Evolutionary conservation across 2,113 vertebrate species (phyloP).

Genomic region (Podarcis cretensis): DNA sequence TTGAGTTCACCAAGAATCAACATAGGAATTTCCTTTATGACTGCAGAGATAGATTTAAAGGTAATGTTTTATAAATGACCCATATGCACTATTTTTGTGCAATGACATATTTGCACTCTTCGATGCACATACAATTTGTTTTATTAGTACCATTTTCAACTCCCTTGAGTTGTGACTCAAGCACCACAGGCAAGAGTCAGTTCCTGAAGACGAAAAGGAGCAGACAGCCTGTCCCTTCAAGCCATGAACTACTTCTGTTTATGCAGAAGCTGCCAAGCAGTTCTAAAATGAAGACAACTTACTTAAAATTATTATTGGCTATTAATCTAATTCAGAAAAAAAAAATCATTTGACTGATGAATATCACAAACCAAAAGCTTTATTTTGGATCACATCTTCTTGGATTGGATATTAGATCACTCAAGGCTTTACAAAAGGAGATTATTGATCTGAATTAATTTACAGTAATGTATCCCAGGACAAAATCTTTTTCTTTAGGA

Average conservation of each 20-base stretch:
- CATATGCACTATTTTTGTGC: too few species aligned
- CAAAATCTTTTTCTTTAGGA: too few species aligned
- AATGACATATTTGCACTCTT: too few species aligned
- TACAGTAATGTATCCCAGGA: too few species aligned
- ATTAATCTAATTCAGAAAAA: slow-evolving; percentile 27
- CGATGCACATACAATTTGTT: slow-evolving; percentile 60
- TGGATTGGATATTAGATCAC: neutral
- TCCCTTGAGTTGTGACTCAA: slow-evolving; percentile 65
- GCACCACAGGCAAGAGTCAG: slow-evolving; percentile 63
- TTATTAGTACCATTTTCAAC: slow-evolving; percentile 60
- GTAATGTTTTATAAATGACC: too few species aligned
- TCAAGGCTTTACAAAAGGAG: neutral
- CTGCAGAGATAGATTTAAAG: too few species aligned
- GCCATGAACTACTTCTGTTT: slow-evolving; percentile 57
- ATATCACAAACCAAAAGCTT: neutral
- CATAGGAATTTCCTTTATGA: too few species aligned
- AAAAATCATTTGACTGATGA: neutral
- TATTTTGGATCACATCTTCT: neutral
- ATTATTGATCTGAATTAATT: neutral
- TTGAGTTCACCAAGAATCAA: too few species aligned
- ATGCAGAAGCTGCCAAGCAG: slow-evolving; percentile 41
- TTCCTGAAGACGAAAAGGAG: slow-evolving; percentile 61
- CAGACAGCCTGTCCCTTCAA: slow-evolving; percentile 59
- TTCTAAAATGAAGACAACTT: slow-evolving; percentile 54
- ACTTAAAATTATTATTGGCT: slow-evolving; percentile 53